Percentiles rank a stretch among this genome's conserved stretches.
Evolutionary conservation across 1,140 invertebrate species (phyloP).

Genomic region (Sycophaga agraensis): DNA sequence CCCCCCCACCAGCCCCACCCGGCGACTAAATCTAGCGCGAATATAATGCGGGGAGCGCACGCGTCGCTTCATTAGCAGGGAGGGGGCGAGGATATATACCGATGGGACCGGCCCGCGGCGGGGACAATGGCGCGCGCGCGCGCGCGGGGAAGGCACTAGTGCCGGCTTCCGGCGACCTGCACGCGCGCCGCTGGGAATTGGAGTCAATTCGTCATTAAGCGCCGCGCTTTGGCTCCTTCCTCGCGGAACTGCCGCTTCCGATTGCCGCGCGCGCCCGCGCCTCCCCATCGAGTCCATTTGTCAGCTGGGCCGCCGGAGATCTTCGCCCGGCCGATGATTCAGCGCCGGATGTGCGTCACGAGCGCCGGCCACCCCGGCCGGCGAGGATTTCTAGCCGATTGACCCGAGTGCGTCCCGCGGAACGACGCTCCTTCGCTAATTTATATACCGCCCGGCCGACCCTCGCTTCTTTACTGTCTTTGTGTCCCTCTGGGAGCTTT

Average conservation of each 20-base stretch:
- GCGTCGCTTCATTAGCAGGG: no score
- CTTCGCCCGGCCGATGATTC: constrained; percentile 22
- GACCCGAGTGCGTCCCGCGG: constrained; percentile 37
- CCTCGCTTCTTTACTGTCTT: neutral
- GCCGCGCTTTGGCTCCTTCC: constrained; percentile 17
- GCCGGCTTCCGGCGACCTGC: constrained; percentile 25
- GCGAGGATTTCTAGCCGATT: constrained; percentile 51
- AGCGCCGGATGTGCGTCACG: constrained; percentile 46
- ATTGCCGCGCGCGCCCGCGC: constrained; percentile 41
- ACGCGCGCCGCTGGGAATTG: constrained; percentile 10
- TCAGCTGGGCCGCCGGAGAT: no score
- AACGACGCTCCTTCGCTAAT: neutral
- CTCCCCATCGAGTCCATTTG: neutral
- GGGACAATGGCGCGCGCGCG: constrained; percentile 10
- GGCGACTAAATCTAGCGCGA: constrained; percentile 14
- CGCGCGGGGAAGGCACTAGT: no score
- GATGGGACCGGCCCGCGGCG: neutral
- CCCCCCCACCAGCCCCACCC: no score
- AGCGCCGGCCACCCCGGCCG: no score
- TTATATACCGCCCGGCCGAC: neutral
- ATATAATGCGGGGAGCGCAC: neutral
- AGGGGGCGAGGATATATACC: no score
- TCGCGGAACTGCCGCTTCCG: constrained; percentile 45
- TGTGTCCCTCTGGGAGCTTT: neutral
- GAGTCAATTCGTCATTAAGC: constrained; percentile 31